Evolutionary conservation across 2,797 vertebrate genomes (phyloP).

Genomic region (Artibeus jamaicensis): DNA sequence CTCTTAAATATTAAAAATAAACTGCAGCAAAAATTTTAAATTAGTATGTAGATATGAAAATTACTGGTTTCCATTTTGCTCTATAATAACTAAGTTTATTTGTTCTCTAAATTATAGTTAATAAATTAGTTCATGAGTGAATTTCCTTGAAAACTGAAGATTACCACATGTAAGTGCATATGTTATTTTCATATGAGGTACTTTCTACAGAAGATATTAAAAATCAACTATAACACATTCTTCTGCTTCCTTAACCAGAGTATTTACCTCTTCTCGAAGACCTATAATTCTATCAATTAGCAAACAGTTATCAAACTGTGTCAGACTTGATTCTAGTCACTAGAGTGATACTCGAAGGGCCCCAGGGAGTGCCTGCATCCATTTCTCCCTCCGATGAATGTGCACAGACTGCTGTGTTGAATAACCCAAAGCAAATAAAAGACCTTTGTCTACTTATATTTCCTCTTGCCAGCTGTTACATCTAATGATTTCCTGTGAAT

Average conservation of each 20-base stretch:
- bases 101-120: constrained; percentile 13
- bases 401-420: background rate
- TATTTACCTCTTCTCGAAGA: background rate
- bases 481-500: background rate
- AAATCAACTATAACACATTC: background rate
- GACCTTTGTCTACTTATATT: background rate
- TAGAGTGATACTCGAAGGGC: background rate
- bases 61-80: background rate
- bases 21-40: background rate
- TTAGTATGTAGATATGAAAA: constrained; percentile 3
- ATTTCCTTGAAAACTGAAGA: background rate
- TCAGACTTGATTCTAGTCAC: background rate
- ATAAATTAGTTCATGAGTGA: constrained; percentile 1
- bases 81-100: background rate
- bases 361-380: background rate
- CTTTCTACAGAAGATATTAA: background rate
- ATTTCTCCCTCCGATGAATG: background rate
- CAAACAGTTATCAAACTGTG: background rate
- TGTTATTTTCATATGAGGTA: background rate
- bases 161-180: background rate
- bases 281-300: background rate
- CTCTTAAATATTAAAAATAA: constrained; percentile 35
- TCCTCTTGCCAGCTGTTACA: background rate
- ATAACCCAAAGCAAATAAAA: background rate
- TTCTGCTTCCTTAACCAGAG: background rate